Conservation (phyloP, 1,140 invertebrate species). For the Ruditapes philippinarum region DNA sequence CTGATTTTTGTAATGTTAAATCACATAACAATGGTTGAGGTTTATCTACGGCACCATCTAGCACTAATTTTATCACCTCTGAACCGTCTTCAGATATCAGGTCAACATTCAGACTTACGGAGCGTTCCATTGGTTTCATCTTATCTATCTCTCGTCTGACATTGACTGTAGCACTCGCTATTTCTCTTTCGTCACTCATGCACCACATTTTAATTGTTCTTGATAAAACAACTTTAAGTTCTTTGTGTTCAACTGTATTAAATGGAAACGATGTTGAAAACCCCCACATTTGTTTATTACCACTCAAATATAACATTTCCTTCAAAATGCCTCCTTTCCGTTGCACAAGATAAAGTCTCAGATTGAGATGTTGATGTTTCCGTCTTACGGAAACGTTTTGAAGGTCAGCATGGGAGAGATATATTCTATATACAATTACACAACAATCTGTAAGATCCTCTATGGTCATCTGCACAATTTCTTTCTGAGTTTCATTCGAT, state of each 20-base stretch:
- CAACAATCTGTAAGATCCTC: slow-evolving; percentile 31
- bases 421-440: slow-evolving; percentile 32
- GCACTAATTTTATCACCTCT: not conserved
- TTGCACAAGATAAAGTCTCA: not conserved
- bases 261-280: slow-evolving; percentile 29
- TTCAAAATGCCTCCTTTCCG: not conserved
- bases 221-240: not conserved
- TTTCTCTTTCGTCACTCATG: not conserved
- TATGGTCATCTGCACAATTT: slow-evolving; percentile 26
- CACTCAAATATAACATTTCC: slow-evolving; percentile 4
- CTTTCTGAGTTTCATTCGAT: not conserved
- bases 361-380: not conserved
- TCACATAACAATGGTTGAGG: not conserved
- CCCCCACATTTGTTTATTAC: slow-evolving; percentile 7
- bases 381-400: not conserved
- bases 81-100: not conserved
- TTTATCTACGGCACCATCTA: slow-evolving; percentile 11
- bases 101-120: not conserved
- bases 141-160: not conserved
- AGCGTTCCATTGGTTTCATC: not conserved
- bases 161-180: slow-evolving; percentile 11
- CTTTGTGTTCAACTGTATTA: slow-evolving; percentile 30
- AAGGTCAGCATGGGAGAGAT: slow-evolving; percentile 11
- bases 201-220: slow-evolving; percentile 21
- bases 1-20: not conserved